Evolutionary conservation across 2,113 vertebrate genomes (phyloP).

Genomic region (Engystomops pustulosus): DNA sequence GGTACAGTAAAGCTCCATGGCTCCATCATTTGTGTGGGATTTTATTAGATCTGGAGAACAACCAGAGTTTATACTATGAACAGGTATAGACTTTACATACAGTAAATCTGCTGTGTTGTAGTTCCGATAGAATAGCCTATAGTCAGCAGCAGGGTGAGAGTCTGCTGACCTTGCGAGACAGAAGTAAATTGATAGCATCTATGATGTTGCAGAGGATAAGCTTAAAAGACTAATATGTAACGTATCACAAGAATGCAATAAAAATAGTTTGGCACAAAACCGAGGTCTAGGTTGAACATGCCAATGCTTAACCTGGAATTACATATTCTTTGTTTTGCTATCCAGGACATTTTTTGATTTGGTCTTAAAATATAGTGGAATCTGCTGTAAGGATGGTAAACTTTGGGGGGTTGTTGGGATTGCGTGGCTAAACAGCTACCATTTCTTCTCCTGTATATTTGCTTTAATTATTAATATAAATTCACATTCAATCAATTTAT

Average conservation of each 20-base stretch:
- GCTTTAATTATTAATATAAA: too few relatives aligned
- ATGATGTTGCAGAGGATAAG: neutral
- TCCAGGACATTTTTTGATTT: neutral
- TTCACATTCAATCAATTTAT: too few relatives aligned
- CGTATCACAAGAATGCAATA: conserved; percentile 12
- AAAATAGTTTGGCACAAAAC: neutral
- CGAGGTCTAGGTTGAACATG: neutral
- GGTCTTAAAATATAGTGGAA: neutral
- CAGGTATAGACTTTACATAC: neutral
- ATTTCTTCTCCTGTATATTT: neutral
- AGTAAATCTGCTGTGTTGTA: neutral
- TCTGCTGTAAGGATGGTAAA: neutral
- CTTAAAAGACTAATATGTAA: neutral
- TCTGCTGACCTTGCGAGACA: neutral
- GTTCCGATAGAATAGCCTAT: neutral
- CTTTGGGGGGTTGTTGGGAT: neutral
- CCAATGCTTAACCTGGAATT: conserved; percentile 16
- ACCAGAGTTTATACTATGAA: neutral
- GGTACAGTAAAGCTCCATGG: too few relatives aligned
- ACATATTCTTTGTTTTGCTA: neutral
- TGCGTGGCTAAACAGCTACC: neutral
- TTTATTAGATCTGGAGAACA: too few relatives aligned
- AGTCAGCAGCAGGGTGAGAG: neutral
- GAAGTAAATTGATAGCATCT: neutral
- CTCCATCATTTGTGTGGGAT: too few relatives aligned